Percentiles rank a stretch among this genome's conserved stretches.
These are phyloP conservation scores for Eupithecia insigniata DNA, from an alignment of 2,888 invertebrate genomes.

Conservation along the genomic window DNA sequence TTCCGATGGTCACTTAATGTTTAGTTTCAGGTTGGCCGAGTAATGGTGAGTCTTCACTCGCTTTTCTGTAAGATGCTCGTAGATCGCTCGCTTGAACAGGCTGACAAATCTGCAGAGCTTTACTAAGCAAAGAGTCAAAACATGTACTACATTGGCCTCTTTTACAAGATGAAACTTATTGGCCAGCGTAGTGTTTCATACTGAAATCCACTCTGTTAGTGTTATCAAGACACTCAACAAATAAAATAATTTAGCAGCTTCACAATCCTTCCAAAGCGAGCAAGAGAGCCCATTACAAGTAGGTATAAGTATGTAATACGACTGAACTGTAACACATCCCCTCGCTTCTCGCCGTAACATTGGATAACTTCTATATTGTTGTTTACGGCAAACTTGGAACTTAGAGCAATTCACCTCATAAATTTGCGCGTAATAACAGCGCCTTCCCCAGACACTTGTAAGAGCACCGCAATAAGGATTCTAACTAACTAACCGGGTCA, in stretches of 20 bases:
- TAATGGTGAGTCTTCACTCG: not conserved
- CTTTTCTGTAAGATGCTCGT: not conserved
- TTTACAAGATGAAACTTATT: not conserved
- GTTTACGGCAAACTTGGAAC: constrained; percentile 80
- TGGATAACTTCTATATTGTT: constrained; percentile 80
- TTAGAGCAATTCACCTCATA: constrained; percentile 78
- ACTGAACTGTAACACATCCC: constrained; percentile 15
- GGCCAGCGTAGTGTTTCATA: not conserved
- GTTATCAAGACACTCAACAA: not conserved
- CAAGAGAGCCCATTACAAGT: not conserved
- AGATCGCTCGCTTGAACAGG: not conserved
- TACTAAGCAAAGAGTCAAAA: not conserved
- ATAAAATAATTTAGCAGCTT: not conserved
- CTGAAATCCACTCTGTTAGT: not conserved
- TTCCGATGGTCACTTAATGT: not conserved
- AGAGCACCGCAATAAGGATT: constrained; percentile 70
- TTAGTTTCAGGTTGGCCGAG: not conserved
- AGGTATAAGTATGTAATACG: constrained; percentile 9
- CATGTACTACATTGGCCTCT: not conserved
- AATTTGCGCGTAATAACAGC: constrained; percentile 81
- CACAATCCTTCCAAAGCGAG: not conserved
- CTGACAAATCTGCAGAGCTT: not conserved
- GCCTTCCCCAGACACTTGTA: constrained; percentile 80
- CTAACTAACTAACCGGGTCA: constrained; percentile 66
- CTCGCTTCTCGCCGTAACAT: constrained; percentile 59